Conservation (phyloP, 2,888 invertebrate species). For the Leptinotarsa peninsularis region DNA sequence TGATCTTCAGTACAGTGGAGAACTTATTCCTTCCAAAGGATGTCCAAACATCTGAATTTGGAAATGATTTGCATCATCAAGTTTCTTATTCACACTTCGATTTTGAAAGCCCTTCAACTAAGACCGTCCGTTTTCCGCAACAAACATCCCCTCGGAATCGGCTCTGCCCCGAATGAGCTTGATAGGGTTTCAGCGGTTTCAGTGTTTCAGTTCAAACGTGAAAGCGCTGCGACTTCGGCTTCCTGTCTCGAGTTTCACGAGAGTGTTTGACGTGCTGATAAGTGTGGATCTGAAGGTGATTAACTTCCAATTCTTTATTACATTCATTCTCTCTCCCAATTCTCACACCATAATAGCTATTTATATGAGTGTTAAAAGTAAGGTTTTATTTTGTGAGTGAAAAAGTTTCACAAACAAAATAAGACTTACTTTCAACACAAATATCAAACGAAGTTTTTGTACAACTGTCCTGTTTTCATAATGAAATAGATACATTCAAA, state of each 20-base stretch:
- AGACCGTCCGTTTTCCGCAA: neutral
- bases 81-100: neutral
- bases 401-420: too few relatives aligned
- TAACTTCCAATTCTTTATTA: neutral
- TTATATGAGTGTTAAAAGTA: too few relatives aligned
- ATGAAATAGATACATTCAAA: too few relatives aligned
- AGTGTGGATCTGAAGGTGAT: neutral
- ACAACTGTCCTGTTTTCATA: too few relatives aligned
- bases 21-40: too few relatives aligned
- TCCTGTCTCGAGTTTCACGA: neutral
- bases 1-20: too few relatives aligned
- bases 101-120: conserved; percentile 9
- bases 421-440: too few relatives aligned
- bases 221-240: neutral
- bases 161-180: conserved; percentile 8
- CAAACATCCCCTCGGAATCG: conserved; percentile 9
- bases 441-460: too few relatives aligned
- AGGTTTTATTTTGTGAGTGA: too few relatives aligned
- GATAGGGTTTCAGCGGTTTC: conserved; percentile 17
- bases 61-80: too few relatives aligned
- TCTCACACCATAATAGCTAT: neutral
- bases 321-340: neutral
- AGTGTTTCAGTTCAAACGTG: conserved; percentile 17
- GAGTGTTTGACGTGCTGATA: neutral
- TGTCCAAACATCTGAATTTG: too few relatives aligned